Percentiles rank a stretch among this genome's conserved stretches.
Evolutionary conservation across 2,797 vertebrate species (phyloP).

Genomic region (Cuculus canorus): DNA sequence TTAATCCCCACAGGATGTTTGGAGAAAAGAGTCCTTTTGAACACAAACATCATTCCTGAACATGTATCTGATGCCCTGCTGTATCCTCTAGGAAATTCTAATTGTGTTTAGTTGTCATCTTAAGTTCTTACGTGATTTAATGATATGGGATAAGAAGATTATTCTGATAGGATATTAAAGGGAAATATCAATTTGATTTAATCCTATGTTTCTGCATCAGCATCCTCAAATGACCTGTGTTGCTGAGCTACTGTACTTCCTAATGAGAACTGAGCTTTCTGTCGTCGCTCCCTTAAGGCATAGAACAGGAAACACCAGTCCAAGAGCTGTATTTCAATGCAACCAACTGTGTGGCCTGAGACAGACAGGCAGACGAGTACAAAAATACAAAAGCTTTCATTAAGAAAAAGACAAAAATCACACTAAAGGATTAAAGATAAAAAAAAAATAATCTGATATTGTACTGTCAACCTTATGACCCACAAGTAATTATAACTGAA

Average conservation of each 20-base stretch:
- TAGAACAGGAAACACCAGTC: background rate
- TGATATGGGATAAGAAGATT: constrained; percentile 65
- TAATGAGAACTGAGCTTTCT: constrained; percentile 2
- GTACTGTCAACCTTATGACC: background rate
- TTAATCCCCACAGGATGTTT: background rate
- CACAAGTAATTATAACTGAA: background rate
- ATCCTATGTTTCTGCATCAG: constrained; percentile 32
- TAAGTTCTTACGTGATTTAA: constrained; percentile 55
- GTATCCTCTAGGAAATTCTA: constrained; percentile 49
- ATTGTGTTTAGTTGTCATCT: constrained; percentile 54
- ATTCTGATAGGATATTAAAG: constrained; percentile 58
- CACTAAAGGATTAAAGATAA: background rate
- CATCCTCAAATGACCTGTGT: constrained; percentile 59
- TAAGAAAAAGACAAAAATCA: background rate
- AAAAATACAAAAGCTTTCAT: background rate
- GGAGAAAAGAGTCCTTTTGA: background rate
- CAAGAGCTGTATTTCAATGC: background rate
- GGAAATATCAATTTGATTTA: constrained; percentile 60
- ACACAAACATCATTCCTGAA: background rate
- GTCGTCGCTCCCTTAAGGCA: background rate
- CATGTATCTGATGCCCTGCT: background rate
- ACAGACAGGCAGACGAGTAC: background rate
- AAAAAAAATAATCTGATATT: background rate
- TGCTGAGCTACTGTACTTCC: constrained; percentile 3
- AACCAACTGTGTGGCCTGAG: background rate